Conservation (phyloP, 1,140 invertebrate species). For the Adoxophyes honmai region DNA sequence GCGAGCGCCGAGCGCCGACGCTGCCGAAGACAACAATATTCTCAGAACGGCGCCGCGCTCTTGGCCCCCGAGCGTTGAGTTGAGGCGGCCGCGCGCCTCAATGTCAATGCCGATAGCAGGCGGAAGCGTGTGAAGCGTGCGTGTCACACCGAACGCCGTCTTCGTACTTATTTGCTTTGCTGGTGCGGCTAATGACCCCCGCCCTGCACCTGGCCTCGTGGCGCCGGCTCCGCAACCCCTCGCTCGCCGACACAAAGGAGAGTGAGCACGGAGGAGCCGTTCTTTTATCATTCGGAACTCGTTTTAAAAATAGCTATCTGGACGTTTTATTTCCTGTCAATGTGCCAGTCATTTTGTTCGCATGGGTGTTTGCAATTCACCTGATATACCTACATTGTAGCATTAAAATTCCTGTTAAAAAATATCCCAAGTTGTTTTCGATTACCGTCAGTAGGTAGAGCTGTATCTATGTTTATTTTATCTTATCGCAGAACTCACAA, state of each 20-base stretch:
- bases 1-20: constrained; percentile 39
- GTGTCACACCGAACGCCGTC: constrained; percentile 20
- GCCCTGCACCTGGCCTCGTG: constrained; percentile 33
- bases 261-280: not conserved
- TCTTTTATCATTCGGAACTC: constrained; percentile 32
- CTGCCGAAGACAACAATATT: constrained; percentile 52
- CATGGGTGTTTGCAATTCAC: not conserved
- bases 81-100: constrained; percentile 34
- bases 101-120: constrained; percentile 65
- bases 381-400: no score
- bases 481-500: no score
- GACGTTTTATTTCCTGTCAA: constrained; percentile 34
- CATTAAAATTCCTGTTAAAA: no score
- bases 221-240: constrained; percentile 26
- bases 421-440: no score
- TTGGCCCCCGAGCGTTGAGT: constrained; percentile 39
- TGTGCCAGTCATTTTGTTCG: constrained; percentile 24
- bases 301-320: constrained; percentile 38
- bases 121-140: constrained; percentile 28
- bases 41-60: constrained; percentile 42
- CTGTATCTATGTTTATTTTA: no score
- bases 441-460: no score
- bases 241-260: constrained; percentile 19
- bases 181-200: constrained; percentile 48
- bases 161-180: constrained; percentile 40